Conservation (phyloP, 2,888 invertebrate genomes). For the Acronicta leporina region DNA sequence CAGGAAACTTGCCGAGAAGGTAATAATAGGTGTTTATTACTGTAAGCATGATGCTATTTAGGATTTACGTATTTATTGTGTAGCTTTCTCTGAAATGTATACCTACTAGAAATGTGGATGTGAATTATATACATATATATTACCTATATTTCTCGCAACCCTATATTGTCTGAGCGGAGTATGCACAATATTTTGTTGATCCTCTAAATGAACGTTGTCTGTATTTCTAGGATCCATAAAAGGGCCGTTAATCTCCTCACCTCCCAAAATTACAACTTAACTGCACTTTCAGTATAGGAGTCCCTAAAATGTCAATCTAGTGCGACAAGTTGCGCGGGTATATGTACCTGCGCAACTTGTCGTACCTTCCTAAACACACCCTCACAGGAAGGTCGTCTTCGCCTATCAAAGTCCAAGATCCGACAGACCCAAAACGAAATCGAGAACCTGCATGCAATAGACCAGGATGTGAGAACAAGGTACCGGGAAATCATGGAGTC, state of each 20-base stretch:
- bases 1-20: conserved; percentile 83
- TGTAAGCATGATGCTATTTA: no score
- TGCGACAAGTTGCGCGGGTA: conserved; percentile 11
- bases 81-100: no score
- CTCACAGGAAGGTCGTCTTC: conserved; percentile 79
- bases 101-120: no score
- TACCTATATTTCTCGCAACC: no score
- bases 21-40: conserved; percentile 54
- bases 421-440: conserved; percentile 83
- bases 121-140: no score
- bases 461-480: conserved; percentile 71
- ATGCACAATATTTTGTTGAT: no score
- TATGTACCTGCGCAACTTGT: conserved; percentile 1
- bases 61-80: no score
- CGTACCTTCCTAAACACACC: neutral
- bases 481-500: conserved; percentile 81
- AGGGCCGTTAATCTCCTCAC: neutral
- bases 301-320: neutral
- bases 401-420: conserved; percentile 81
- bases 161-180: no score
- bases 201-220: no score
- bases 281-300: neutral
- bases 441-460: conserved; percentile 81
- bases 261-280: no score
- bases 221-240: no score